Conservation (phyloP, 2,797 vertebrate species). For the Prionace glauca region DNA sequence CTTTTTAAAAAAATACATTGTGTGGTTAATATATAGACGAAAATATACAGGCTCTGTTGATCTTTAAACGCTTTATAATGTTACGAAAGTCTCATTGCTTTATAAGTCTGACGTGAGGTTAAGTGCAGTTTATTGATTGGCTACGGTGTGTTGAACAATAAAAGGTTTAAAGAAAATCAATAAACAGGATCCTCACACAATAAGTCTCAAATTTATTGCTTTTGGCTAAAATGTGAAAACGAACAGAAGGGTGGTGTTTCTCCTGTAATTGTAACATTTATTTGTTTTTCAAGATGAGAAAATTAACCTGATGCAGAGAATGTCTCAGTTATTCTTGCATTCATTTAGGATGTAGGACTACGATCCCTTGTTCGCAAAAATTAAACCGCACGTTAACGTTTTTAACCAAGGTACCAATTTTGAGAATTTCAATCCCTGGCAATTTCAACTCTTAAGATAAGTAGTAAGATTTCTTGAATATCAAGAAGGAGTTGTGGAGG, state of each 20-base stretch:
- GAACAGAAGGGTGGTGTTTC: background rate
- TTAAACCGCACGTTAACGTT: background rate
- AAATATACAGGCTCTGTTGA: background rate
- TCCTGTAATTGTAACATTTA: background rate
- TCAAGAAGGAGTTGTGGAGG: background rate
- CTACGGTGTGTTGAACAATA: background rate
- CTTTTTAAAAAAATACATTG: too few relatives aligned
- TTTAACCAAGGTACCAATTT: background rate
- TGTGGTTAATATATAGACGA: background rate
- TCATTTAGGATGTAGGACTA: background rate
- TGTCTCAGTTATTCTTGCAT: background rate
- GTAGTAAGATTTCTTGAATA: background rate
- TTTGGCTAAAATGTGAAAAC: slow-evolving; percentile 2
- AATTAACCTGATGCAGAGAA: background rate
- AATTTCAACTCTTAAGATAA: background rate
- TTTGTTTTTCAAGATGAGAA: background rate
- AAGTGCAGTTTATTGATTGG: background rate
- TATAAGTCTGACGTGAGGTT: background rate
- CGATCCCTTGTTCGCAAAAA: background rate
- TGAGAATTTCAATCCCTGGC: background rate
- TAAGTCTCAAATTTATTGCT: slow-evolving; percentile 5
- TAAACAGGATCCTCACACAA: slow-evolving; percentile 1
- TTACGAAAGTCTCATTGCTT: background rate
- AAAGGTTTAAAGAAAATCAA: background rate
- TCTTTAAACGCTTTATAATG: background rate